Evolutionary conservation across 1,140 invertebrate species (phyloP), one percentile per base, ranked within the genome.

Genomic region (Leptinotarsa defecta): DNA sequence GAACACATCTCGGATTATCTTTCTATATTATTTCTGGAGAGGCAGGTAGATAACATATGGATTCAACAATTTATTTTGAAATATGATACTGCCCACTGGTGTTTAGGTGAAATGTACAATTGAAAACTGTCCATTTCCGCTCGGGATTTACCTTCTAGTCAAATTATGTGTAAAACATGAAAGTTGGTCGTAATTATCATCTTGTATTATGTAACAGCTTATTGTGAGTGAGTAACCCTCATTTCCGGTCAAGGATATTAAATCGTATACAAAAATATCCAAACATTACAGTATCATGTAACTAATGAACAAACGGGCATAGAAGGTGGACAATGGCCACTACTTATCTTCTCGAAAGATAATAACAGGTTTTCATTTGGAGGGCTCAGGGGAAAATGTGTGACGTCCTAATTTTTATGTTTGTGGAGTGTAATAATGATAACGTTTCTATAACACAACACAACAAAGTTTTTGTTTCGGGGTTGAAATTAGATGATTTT

Each of bases 11-110:
- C 17, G n/a, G 64, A 65, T 57, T n/a, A 57, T 57, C 52, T 57
- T 57, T 57, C 52, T 19, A 57, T 57, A 15, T 17, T 57, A 17
- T 57, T 17, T 57, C n/a, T 57, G 4, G 15, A 15, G 52, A 19
- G 15, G 52, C 52, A 57, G 52, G 52, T 57, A 57, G 52, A 17
- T 19, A 57, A 57, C 20, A 22, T 19, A 65, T 24, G 13, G 20
- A 65, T 65, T 57, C 20, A 22, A 65, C 64, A 65, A 19, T 27
- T 65, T 65, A 65, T 34, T 65, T 34, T 65, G 64, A 65, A 57
- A 57, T 57, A 2, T 57, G 52, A 65, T 65, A 65, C 20, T 65
- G 64, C 11, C 64, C 20, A 65, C 20, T 19, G 20, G 27, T 11
- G 17, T 65, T 8, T 65, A 22, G 17, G 4, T 65, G 20, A 4